Evolutionary conservation across 2,888 invertebrate genomes (phyloP).

Genomic region (Belgica antarctica): DNA sequence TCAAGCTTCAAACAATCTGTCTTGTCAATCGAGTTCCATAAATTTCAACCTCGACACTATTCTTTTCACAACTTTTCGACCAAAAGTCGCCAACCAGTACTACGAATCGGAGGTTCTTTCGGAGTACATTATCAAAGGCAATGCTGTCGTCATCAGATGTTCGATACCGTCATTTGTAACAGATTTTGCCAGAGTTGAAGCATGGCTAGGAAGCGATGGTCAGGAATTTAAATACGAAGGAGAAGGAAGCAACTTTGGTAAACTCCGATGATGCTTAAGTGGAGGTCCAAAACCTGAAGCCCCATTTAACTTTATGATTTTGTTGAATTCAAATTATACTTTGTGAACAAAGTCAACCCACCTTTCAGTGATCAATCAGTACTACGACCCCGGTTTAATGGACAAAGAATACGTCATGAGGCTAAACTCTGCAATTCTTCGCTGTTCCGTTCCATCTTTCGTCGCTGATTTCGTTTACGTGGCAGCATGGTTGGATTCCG

Average conservation of each 20-base stretch:
- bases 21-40: no score
- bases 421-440: conserved; percentile 69
- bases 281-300: neutral
- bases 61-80: conserved; percentile 6
- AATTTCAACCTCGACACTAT: neutral
- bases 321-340: neutral
- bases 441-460: conserved; percentile 73
- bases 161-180: conserved; percentile 87
- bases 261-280: neutral
- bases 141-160: conserved; percentile 83
- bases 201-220: conserved; percentile 70
- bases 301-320: neutral
- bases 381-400: conserved; percentile 69
- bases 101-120: conserved; percentile 87
- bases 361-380: conserved; percentile 66
- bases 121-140: conserved; percentile 85
- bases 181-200: conserved; percentile 86
- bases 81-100: conserved; percentile 80
- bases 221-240: conserved; percentile 60
- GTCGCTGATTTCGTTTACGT: conserved; percentile 71
- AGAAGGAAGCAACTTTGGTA: conserved; percentile 15
- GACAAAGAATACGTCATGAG: conserved; percentile 69
- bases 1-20: neutral
- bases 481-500: conserved; percentile 70
- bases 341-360: no score